These are phyloP conservation scores for Drosophila mayaguana DNA, from an alignment of 2,888 invertebrate species.

Conservation along the genomic window DNA sequence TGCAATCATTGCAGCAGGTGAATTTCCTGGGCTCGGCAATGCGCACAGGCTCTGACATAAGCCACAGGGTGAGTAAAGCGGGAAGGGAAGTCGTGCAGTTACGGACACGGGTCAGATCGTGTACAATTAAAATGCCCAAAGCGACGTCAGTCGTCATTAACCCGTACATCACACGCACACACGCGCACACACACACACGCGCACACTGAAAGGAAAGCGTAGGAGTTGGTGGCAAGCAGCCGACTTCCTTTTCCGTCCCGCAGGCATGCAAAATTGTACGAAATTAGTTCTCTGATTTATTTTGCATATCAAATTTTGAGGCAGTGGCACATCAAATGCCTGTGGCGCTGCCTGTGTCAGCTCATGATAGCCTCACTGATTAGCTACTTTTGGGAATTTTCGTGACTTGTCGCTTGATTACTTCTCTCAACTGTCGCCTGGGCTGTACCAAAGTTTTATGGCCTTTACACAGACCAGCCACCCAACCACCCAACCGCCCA, in stretches of 20 bases:
- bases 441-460: conserved; percentile 59
- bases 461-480: conserved; percentile 19
- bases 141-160: conserved; percentile 29
- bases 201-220: background rate
- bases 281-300: conserved; percentile 69
- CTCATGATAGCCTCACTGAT: conserved; percentile 67
- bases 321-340: conserved; percentile 15
- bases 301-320: conserved; percentile 62
- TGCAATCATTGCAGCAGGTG: conserved; percentile 18
- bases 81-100: background rate
- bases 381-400: conserved; percentile 72
- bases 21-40: conserved; percentile 13
- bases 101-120: conserved; percentile 17
- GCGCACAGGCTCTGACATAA: background rate
- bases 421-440: conserved; percentile 53
- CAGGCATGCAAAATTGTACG: conserved; percentile 60
- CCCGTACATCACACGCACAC: conserved; percentile 5
- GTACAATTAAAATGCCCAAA: conserved; percentile 36
- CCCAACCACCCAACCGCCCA: background rate
- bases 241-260: conserved; percentile 56
- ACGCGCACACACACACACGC: background rate
- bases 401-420: conserved; percentile 73
- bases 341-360: conserved; percentile 27
- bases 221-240: conserved; percentile 1
- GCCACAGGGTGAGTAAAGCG: background rate